phyloP scores from a whole-genome alignment of 2,888 invertebrate genomes.

The Tachina grossa region DNA sequence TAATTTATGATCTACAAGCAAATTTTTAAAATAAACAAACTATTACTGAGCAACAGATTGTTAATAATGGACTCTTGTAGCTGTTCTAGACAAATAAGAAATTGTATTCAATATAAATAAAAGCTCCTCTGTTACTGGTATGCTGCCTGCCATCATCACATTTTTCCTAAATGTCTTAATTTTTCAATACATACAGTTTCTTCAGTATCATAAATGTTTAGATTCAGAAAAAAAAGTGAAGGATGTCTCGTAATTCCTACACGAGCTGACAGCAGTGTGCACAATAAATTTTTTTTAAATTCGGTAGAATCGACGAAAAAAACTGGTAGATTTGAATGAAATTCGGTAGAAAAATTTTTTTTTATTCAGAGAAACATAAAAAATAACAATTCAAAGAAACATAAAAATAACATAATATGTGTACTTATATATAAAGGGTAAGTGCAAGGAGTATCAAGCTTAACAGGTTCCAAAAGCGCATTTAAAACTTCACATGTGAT shows the following conservation, averaged over 20 bases:
- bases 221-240: constrained; percentile 12
- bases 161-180: constrained; percentile 23
- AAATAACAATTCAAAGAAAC: too few species aligned
- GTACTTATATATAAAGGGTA: too few species aligned
- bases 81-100: constrained; percentile 2
- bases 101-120: constrained; percentile 8
- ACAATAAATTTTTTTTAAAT: too few species aligned
- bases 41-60: background rate
- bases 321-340: too few species aligned
- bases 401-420: too few species aligned
- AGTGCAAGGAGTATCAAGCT: too few species aligned
- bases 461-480: too few species aligned
- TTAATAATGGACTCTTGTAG: background rate
- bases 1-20: background rate
- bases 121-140: background rate
- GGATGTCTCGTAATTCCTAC: background rate
- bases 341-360: too few species aligned
- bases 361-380: too few species aligned
- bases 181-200: constrained; percentile 33
- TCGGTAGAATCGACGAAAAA: too few species aligned
- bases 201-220: constrained; percentile 44
- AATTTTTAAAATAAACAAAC: constrained; percentile 4
- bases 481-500: too few species aligned
- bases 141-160: constrained; percentile 5
- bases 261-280: too few species aligned